These are phyloP conservation scores for Phataginus tetradactyla DNA, from an alignment of 2,797 vertebrate species.

Conservation along the genomic window DNA sequence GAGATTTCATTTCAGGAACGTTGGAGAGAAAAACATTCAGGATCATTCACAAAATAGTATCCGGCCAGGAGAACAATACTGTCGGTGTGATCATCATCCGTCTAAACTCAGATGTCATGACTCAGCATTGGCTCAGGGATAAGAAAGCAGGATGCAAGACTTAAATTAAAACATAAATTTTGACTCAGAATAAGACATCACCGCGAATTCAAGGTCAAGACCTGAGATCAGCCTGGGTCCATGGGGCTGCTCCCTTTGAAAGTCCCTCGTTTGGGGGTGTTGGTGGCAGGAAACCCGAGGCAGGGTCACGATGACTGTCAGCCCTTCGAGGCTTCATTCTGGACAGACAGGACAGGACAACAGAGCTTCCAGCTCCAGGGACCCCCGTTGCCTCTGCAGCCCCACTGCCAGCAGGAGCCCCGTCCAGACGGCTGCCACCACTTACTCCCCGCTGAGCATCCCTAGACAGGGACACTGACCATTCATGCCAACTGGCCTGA, in stretches of 20 bases:
- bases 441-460: too few relatives aligned
- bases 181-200: neutral
- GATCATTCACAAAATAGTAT: neutral
- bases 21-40: too few relatives aligned
- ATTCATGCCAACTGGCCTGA: rapidly evolving
- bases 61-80: neutral
- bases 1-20: neutral
- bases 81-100: too few relatives aligned
- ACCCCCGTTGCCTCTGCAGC: neutral
- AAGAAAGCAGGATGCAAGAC: neutral
- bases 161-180: neutral
- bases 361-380: too few relatives aligned
- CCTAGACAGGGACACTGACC: rapidly evolving
- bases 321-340: neutral
- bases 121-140: neutral
- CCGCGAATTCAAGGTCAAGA: neutral
- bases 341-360: neutral
- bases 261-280: too few relatives aligned
- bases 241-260: neutral
- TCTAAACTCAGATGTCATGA: neutral
- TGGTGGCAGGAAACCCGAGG: neutral
- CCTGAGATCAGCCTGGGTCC: neutral
- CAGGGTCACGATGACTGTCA: neutral
- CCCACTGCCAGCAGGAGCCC: rapidly evolving
- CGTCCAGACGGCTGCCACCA: rapidly evolving